These are phyloP conservation scores for Ibidorhyncha struthersii DNA, from an alignment of 2,113 vertebrate species.

Conservation along the genomic window DNA sequence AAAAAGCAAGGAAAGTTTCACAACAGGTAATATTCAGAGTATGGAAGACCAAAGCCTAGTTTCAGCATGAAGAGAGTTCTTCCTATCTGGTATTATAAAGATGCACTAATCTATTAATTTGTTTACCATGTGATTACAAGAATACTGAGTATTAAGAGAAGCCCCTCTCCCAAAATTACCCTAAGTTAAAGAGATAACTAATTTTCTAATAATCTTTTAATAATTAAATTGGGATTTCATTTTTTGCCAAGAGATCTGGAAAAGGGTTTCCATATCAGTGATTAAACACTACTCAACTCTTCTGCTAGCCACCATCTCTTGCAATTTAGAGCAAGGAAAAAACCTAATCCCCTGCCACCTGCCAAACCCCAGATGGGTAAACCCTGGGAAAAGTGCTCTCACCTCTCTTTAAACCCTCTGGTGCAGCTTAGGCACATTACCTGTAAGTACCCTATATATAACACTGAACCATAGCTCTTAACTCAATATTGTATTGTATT, in stretches of 20 bases:
- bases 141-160: not conserved
- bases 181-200: accelerated
- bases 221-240: not conserved
- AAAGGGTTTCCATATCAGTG: not conserved
- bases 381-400: constrained; percentile 24
- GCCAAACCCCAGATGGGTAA: constrained; percentile 28
- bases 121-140: not conserved
- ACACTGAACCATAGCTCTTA: not conserved
- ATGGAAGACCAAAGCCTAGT: not conserved
- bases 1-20: not conserved
- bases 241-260: not conserved
- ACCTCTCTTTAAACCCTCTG: constrained; percentile 16
- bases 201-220: not conserved
- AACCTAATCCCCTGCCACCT: not conserved
- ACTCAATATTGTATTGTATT: not conserved
- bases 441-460: not conserved
- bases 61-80: not conserved
- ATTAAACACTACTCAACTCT: not conserved
- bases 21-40: not conserved
- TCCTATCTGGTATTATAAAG: not conserved
- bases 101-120: not conserved
- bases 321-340: not conserved
- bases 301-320: not conserved
- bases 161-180: not conserved
- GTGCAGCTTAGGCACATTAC: constrained; percentile 2